Base-by-base conservation (phyloP, 2,113 vertebrate species). In the Pteronura brasiliensis region DNA sequence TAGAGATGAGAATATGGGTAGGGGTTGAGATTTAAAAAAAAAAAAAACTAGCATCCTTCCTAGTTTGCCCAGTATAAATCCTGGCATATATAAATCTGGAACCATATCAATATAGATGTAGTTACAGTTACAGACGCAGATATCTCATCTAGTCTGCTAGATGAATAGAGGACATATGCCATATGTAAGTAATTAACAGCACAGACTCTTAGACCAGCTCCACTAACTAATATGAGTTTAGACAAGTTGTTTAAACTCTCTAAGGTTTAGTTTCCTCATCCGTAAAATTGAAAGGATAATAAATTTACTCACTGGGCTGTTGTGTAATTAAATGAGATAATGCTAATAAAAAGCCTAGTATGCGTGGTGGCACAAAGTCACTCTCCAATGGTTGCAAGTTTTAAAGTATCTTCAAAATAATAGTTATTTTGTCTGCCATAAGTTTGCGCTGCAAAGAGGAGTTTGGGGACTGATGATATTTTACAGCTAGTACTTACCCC, bases 261-360 rank as follows among this genome's bases (percentile, higher is more conserved):
- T 67, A 82, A 86, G 44, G 27, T 52, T 97, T 91, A 65, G 21
- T 55, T 88, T 88, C 27, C 59, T 96, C 57, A 79, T 27, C 71
- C 85, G 5, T 88, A 96, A 96, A 77, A 76, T 27, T 44, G 71
- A 91, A 97, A 93, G 52, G n/a, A 92, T 95, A 47, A 55, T 74
- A 69, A 67, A 57, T 95, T 86, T 85, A 91, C 71, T 85, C 61
- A 84, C 25, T 85, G 39, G 29, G 23, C 5, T 88, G 25, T 81
- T 63, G 14, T 79, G 59, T 55, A 72, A 71, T 59, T 95, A 93
- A 88, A 87, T 71, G 21, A 96, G 61, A 84, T 14, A 71, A 82
- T 85, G 59, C 89, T 93, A 93, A 90, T 80, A 79, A 94, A 98
- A 94, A 42, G 21, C 27, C 47, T 69, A 49, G 13, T 34, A 36